Evolutionary conservation across 2,797 vertebrate genomes (phyloP), one percentile per base, ranked within the genome.

Genomic region (Myotis myotis): DNA sequence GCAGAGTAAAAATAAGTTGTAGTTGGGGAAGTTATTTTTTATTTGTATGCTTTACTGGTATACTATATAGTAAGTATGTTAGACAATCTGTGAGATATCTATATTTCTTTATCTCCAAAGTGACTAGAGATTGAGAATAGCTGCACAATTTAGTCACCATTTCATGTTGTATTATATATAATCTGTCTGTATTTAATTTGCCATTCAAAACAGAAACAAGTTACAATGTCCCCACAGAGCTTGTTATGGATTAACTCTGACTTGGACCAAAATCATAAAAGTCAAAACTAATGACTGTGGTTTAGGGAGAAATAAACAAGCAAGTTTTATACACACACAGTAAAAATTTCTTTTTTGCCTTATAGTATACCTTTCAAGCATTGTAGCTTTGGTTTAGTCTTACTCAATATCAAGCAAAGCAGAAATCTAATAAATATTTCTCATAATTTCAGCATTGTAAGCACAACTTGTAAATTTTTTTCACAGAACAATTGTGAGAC

Each of bases 111-210:
- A 30, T 33, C 22, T 90, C 16, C 49, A 96, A 93, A 87, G 23
- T 33, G 66, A 97, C 97, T 80, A 98, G 98, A 97, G 96, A 97
- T 87, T 96, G 97, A 91, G 95, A 98, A 94, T 87, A 96, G 96
- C 86, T 97, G 95, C 89, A 28, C 22, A 97, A 96, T 95, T 97
- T 97, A 94, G 96, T 93, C 96, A 83, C 94, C 66, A 87, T 97
- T 98, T 98, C 95, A 98, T 96, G 97, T 96, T 96, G 95, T 80
- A 88, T 93, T 96, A 90, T 92, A 89, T 70, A 97, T 98, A 97
- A 98, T 97, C 92, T 97, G 96, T 96, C 97, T 98, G 96, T 98
- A 98, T 98, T 98, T 97, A 98, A 98, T 90, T 97, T 96, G 53
- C 93, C 64, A 86, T 98, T 97, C 97, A 97, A 97, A 87, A 76